Percentiles rank a stretch among this genome's conserved stretches.
Conservation (phyloP, 2,113 vertebrate species). For the Festucalex cinctus region DNA sequence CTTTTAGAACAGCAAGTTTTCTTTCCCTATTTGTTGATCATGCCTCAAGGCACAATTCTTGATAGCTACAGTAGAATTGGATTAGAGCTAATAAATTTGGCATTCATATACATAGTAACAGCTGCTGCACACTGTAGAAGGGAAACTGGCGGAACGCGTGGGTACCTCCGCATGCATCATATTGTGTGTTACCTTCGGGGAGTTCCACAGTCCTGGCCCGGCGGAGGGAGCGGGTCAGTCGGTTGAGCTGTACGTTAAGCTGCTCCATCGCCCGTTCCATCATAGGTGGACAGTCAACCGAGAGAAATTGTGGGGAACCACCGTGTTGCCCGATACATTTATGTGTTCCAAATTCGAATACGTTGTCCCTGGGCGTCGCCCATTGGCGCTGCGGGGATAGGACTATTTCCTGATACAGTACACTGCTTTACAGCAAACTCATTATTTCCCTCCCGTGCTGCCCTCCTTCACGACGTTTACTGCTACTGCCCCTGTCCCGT, state of each 20-base stretch:
- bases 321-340: conserved; percentile 16
- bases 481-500: conserved; percentile 4
- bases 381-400: conserved; percentile 35
- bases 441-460: conserved; percentile 12
- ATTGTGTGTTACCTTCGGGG: conserved; percentile 79
- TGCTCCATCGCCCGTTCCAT: conserved; percentile 99
- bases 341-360: background rate
- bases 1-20: background rate
- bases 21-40: background rate
- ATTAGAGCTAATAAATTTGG: background rate
- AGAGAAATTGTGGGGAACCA: conserved; percentile 16
- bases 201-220: conserved; percentile 95
- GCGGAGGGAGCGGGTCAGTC: conserved; percentile 91
- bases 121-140: background rate
- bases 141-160: background rate
- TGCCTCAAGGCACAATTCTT: background rate
- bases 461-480: conserved; percentile 10
- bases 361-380: conserved; percentile 23
- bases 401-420: background rate
- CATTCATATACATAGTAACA: background rate
- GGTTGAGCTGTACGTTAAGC: conserved; percentile 81
- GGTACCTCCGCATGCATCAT: background rate
- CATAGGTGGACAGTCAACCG: conserved; percentile 66
- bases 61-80: background rate
- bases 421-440: conserved; percentile 5